phyloP scores from a whole-genome alignment of 1,140 invertebrate species.

The Bombyx mori region ASM3026992v2 NC_085118.1:15110001-15110500 shows the following conservation, averaged over 20 bases:
- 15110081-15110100: conserved; percentile 76
- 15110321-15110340: conserved; percentile 59
- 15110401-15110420: no score
- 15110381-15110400: conserved; percentile 27
- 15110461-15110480: conserved; percentile 48
- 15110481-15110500: conserved; percentile 58
- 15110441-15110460: background rate
- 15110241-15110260: conserved; percentile 42
- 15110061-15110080: conserved; percentile 80
- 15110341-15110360: conserved; percentile 55
- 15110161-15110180: conserved; percentile 78
- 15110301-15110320: conserved; percentile 68
- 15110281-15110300: conserved; percentile 70
- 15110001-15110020: conserved; percentile 85
- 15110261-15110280: conserved; percentile 65
- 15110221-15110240: conserved; percentile 18
- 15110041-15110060: conserved; percentile 88
- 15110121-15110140: conserved; percentile 72
- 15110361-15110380: conserved; percentile 54
- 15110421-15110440: background rate
- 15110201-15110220: conserved; percentile 76
- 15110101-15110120: conserved; percentile 64
- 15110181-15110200: conserved; percentile 78
- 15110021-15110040: conserved; percentile 90
- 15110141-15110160: conserved; percentile 76